phyloP scores from a whole-genome alignment of 64 coral and sea anemone genomes.

The Stichodactyla helianthus region DNA sequence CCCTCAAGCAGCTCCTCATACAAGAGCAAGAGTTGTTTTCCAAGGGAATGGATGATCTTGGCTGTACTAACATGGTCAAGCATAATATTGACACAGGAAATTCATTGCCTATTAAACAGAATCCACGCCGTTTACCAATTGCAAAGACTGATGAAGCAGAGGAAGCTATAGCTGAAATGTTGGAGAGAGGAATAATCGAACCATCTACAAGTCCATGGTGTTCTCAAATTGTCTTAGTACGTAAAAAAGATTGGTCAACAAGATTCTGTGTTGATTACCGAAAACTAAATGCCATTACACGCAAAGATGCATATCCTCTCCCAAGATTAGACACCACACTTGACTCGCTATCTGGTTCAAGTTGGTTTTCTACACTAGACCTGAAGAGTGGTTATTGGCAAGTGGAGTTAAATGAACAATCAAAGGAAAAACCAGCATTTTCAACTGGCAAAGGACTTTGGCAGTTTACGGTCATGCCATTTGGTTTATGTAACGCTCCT shows the following conservation, averaged over 20 bases:
- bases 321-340: constrained; percentile 5
- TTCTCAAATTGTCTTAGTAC: constrained; percentile 34
- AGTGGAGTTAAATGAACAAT: constrained; percentile 21
- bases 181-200: constrained; percentile 3
- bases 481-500: constrained; percentile 42
- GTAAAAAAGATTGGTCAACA: constrained; percentile 53
- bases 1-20: not conserved
- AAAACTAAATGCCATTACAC: constrained; percentile 10
- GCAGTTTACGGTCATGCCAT: constrained; percentile 29
- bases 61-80: constrained; percentile 25
- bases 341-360: constrained; percentile 5
- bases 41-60: constrained; percentile 19
- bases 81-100: constrained; percentile 41
- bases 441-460: constrained; percentile 14
- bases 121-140: constrained; percentile 13
- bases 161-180: constrained; percentile 20
- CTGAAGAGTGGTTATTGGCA: not conserved
- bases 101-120: constrained; percentile 13
- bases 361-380: constrained; percentile 25
- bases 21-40: constrained; percentile 8
- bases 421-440: constrained; percentile 26
- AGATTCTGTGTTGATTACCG: constrained; percentile 36
- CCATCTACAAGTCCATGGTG: constrained; percentile 44
- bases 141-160: not conserved
- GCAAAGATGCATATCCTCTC: constrained; percentile 35